Percentiles rank a stretch among this genome's conserved stretches.
phyloP scores from a whole-genome alignment of 2,797 vertebrate species.

The Pelodytes ibericus region DNA sequence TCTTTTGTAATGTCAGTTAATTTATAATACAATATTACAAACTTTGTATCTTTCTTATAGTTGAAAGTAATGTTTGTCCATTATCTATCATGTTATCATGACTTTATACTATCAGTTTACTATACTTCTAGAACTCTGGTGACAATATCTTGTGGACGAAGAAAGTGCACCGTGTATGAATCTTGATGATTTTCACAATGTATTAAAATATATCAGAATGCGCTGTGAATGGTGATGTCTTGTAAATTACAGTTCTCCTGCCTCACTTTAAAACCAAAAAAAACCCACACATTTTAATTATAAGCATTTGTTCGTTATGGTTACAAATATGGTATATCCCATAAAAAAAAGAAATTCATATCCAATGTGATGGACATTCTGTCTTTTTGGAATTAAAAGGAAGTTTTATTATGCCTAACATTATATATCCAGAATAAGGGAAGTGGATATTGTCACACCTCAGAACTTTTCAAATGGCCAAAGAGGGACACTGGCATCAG shows the following conservation, averaged over 20 bases:
- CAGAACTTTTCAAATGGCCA: too few relatives aligned
- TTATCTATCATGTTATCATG: slow-evolving; percentile 68
- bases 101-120: slow-evolving; percentile 75
- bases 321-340: too few relatives aligned
- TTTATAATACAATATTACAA: slow-evolving; percentile 77
- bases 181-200: slow-evolving; percentile 71
- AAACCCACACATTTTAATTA: too few relatives aligned
- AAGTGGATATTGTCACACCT: too few relatives aligned
- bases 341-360: too few relatives aligned
- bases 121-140: slow-evolving; percentile 63
- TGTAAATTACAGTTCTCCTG: not conserved
- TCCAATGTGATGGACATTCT: too few relatives aligned
- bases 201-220: slow-evolving; percentile 70
- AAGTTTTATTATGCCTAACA: too few relatives aligned
- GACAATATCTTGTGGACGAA: slow-evolving; percentile 63
- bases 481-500: too few relatives aligned
- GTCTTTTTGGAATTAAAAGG: too few relatives aligned
- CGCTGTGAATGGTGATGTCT: not conserved
- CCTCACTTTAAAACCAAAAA: not conserved
- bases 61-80: slow-evolving; percentile 63
- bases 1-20: slow-evolving; percentile 79
- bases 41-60: slow-evolving; percentile 76
- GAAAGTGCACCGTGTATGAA: slow-evolving; percentile 65
- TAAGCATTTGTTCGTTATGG: not conserved
- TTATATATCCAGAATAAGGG: too few relatives aligned